These are phyloP conservation scores for Diadumene lineata DNA, from an alignment of 92 coral and sea anemone species.

Conservation along the genomic window DNA sequence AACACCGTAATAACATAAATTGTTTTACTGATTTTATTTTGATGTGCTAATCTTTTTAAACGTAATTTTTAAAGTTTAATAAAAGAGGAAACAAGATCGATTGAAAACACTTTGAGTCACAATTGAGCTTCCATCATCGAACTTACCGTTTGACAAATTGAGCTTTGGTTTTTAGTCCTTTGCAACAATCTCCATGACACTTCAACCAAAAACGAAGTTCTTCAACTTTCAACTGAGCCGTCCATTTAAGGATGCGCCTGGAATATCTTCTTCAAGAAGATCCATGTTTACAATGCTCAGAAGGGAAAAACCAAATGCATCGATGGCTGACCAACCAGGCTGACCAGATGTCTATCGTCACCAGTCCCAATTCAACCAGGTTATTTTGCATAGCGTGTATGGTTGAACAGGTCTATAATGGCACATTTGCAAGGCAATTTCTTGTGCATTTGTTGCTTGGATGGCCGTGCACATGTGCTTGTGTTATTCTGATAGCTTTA, in stretches of 20 bases:
- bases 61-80: too few relatives aligned
- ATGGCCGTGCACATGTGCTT: neutral
- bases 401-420: slow-evolving; percentile 4
- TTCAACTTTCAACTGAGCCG: slow-evolving; percentile 2
- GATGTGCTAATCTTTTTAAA: too few relatives aligned
- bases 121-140: too few relatives aligned
- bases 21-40: too few relatives aligned
- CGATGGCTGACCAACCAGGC: slow-evolving; percentile 19
- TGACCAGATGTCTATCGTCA: too few relatives aligned
- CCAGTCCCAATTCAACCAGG: too few relatives aligned
- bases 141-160: slow-evolving; percentile 20
- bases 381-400: slow-evolving; percentile 14
- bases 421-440: slow-evolving; percentile 3
- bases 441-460: neutral
- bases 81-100: too few relatives aligned
- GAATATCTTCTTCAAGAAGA: slow-evolving; percentile 14
- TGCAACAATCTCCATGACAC: slow-evolving; percentile 13
- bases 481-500: slow-evolving; percentile 2
- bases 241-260: slow-evolving; percentile 4
- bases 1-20: too few relatives aligned
- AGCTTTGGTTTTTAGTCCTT: slow-evolving; percentile 20
- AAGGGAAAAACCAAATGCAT: slow-evolving; percentile 4
- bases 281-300: neutral
- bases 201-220: slow-evolving; percentile 27
- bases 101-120: too few relatives aligned